Base-by-base conservation (phyloP, 2,797 vertebrate species). In the Sebastes taczanowskii region DNA sequence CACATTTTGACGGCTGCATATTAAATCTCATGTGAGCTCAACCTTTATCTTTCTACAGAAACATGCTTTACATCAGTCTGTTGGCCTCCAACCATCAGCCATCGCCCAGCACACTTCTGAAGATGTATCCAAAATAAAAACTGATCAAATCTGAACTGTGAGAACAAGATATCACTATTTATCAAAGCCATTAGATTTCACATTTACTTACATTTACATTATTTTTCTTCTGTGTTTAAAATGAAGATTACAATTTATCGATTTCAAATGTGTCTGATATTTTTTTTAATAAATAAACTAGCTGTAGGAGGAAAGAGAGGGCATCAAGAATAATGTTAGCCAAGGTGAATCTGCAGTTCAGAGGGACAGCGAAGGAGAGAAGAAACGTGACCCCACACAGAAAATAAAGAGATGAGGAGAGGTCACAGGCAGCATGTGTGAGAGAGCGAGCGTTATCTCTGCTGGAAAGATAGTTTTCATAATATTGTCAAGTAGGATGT, bases 41-140 rank as follows among this genome's bases (percentile, higher is more conserved):
- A 27, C 11, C 11, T 69, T 73, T 61, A 62, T 78, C 53, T 74
- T 53, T 77, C 56, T 13, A 11, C 65, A 71, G 70, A 77, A 65
- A 73, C 18, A 20, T 23, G 25, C 13, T 4, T 58, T 11, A n/a
- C 14, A 55, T 84, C 49, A 67, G 9, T 25, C 4, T 70, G 55
- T 58, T 68, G 80, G 70, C 70, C 16, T 72, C 27, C 6, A 3
- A 53, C 30, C 23, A 38, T 55, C 71, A 14, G 27, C 29, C 27
- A 20, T 74, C 23, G 2, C 29, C 2, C 42, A 18, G 16, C 64
- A 42, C 52, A 14, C 22, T 11, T 69, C 18, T 71, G 30, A 62
- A 46, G 72, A 78, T 11, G 29, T 7, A 35, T 34, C 38, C 34
- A 42, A 56, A 10, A 68, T 72, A 25, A 22, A 65, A 72, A 25